These are phyloP conservation scores for Anthopleura xanthogrammica DNA, from an alignment of 92 coral and sea anemone species.

Conservation along the genomic window DNA sequence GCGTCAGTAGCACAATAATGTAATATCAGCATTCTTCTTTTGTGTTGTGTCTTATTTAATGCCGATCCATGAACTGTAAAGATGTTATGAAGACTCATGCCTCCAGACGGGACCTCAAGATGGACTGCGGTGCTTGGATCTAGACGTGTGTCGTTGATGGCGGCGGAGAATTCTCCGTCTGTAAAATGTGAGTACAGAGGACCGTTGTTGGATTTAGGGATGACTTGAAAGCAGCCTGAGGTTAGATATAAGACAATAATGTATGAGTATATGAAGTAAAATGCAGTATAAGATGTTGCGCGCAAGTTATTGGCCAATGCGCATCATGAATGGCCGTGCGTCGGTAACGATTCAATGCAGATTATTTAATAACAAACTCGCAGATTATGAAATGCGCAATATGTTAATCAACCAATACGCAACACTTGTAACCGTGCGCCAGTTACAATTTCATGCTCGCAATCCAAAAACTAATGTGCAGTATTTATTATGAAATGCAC, in stretches of 20 bases:
- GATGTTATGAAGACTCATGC: conserved; percentile 55
- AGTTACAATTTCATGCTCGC: not conserved
- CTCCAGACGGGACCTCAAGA: conserved; percentile 61
- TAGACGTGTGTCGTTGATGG: conserved; percentile 47
- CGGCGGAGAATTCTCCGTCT: conserved; percentile 37
- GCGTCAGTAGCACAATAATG: too few relatives aligned
- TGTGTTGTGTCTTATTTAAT: conserved; percentile 24
- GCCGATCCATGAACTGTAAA: conserved; percentile 56
- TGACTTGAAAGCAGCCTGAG: conserved; percentile 58
- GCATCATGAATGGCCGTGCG: not conserved
- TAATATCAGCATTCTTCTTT: conserved; percentile 43
- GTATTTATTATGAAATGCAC: too few relatives aligned
- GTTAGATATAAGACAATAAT: not conserved
- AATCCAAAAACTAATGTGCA: not conserved
- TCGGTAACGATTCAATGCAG: not conserved
- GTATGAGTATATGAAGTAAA: not conserved
- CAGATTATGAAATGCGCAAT: too few relatives aligned
- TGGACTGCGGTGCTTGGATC: conserved; percentile 53
- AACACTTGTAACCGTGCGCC: not conserved
- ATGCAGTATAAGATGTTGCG: not conserved
- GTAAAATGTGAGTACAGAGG: conserved; percentile 50
- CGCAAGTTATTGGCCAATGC: not conserved
- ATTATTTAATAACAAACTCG: too few relatives aligned
- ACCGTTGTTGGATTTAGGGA: conserved; percentile 56
- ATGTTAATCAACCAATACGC: too few relatives aligned